Percentiles rank a stretch among this genome's conserved stretches.
phyloP scores from a whole-genome alignment of 2,797 vertebrate genomes.

The Tamandua tetradactyla region DNA sequence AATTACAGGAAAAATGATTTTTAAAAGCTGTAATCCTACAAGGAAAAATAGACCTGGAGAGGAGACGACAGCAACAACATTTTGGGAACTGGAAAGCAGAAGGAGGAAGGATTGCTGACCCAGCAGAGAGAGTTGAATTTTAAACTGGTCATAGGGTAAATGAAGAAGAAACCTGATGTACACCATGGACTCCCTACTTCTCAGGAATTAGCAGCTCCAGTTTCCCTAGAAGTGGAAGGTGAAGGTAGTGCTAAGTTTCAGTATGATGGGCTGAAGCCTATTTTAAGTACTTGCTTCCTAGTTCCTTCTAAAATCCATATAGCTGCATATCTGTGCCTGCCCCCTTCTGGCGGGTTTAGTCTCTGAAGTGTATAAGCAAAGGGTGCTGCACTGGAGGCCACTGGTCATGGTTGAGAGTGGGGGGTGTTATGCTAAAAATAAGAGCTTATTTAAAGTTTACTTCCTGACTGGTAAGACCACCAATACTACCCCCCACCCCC shows the following conservation, averaged over 20 bases:
- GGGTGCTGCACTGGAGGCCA: background rate
- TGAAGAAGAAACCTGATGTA: background rate
- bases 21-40: background rate
- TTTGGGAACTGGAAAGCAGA: background rate
- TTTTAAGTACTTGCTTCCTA: background rate
- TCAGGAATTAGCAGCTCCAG: background rate
- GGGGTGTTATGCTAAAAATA: background rate
- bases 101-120: background rate
- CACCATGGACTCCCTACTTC: background rate
- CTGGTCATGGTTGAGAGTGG: background rate
- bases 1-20: background rate
- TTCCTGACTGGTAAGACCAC: background rate
- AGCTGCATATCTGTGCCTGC: background rate
- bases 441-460: background rate
- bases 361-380: background rate
- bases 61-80: background rate
- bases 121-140: background rate
- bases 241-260: background rate
- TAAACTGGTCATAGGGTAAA: background rate
- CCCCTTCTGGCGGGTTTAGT: background rate
- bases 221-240: background rate
- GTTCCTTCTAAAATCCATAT: background rate
- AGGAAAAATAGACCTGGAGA: background rate
- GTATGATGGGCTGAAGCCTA: background rate
- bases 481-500: background rate